Conservation (phyloP, 2,113 vertebrate species). For the Melospiza melodia region DNA sequence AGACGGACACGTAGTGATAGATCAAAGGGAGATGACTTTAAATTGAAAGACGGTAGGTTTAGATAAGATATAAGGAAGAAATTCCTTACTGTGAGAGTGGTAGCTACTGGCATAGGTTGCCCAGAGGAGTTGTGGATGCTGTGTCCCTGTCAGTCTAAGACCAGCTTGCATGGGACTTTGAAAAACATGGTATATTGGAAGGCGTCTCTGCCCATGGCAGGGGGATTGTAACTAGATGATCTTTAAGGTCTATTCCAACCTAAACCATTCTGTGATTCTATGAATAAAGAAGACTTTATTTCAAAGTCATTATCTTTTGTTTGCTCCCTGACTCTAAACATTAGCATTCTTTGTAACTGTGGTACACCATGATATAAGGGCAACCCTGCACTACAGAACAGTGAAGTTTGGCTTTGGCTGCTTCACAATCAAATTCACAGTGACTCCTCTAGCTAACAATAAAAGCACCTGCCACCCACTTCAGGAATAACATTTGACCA, state of each 20-base stretch:
- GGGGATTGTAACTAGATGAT: rapidly evolving
- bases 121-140: background rate
- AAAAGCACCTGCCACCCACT: background rate
- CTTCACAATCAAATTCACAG: background rate
- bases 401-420: background rate
- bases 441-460: background rate
- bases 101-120: background rate
- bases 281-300: background rate
- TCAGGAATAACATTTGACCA: background rate
- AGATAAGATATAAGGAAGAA: background rate
- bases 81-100: background rate
- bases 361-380: background rate
- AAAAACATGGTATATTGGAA: background rate
- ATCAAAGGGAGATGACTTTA: background rate
- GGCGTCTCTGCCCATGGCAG: background rate
- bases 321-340: background rate
- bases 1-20: background rate
- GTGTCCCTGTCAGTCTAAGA: background rate
- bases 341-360: background rate
- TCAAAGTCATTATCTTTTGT: background rate
- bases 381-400: background rate
- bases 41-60: background rate
- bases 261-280: background rate
- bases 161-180: background rate
- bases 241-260: background rate